These are phyloP conservation scores for Crambe crambe DNA, from an alignment of 37 sponge, comb jelly and placozoan genomes.

Conservation along the genomic window DNA sequence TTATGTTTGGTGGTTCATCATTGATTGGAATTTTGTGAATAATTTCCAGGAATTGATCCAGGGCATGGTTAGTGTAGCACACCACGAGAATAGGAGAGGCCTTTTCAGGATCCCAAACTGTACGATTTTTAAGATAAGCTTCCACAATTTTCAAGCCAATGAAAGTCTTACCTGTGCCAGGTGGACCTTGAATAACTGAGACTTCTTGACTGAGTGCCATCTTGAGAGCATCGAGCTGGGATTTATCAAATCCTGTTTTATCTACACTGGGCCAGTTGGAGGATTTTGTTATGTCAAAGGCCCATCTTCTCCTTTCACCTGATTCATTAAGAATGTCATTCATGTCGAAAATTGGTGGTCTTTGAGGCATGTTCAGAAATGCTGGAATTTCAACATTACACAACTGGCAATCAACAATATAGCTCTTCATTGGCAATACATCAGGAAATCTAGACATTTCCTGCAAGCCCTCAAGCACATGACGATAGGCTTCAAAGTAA, in stretches of 20 bases:
- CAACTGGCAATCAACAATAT: slow-evolving; percentile 55
- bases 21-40: slow-evolving; percentile 22
- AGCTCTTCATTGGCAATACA: slow-evolving; percentile 51
- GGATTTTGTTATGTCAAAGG: not conserved
- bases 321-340: not conserved
- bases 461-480: slow-evolving; percentile 66
- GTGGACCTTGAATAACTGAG: slow-evolving; percentile 95
- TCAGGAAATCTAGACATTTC: slow-evolving; percentile 16
- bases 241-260: slow-evolving; percentile 53
- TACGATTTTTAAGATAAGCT: slow-evolving; percentile 54
- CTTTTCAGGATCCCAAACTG: slow-evolving; percentile 47
- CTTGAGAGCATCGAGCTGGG: slow-evolving; percentile 72
- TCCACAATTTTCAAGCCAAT: slow-evolving; percentile 84
- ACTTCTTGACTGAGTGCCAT: slow-evolving; percentile 77
- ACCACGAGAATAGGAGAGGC: slow-evolving; percentile 84
- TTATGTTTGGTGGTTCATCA: slow-evolving; percentile 48
- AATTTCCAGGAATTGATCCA: slow-evolving; percentile 92
- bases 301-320: not conserved
- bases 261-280: slow-evolving; percentile 47
- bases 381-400: slow-evolving; percentile 23
- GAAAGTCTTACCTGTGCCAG: slow-evolving; percentile 95
- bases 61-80: slow-evolving; percentile 97
- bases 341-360: not conserved
- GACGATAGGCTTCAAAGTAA: slow-evolving; percentile 92
- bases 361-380: slow-evolving; percentile 4